A percentile compares a stretch with the other conserved stretches of the same genome.
phyloP scores from a whole-genome alignment of 2,113 vertebrate species.

The Shinisaurus crocodilurus region DNA sequence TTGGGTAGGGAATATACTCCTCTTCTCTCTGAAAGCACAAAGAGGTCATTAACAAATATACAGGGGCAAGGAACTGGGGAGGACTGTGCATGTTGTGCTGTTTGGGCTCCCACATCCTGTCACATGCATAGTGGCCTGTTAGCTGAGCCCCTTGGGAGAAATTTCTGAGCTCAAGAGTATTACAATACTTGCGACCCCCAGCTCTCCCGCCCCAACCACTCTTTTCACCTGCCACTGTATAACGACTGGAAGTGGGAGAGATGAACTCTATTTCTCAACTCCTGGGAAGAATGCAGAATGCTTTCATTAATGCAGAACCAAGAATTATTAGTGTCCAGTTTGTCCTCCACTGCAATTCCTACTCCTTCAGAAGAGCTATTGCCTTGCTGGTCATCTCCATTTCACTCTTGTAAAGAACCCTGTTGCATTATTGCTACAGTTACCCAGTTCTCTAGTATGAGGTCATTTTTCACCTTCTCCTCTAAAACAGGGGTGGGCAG shows the following conservation, averaged over 20 bases:
- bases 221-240: not conserved
- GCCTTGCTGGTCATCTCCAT: not conserved
- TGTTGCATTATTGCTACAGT: not conserved
- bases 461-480: too few species aligned
- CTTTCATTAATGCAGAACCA: not conserved
- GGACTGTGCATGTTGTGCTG: not conserved
- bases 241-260: not conserved
- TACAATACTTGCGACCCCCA: not conserved
- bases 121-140: too few species aligned
- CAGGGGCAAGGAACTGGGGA: not conserved
- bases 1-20: constrained; percentile 73
- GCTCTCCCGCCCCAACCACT: not conserved
- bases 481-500: too few species aligned
- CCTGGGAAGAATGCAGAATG: not conserved
- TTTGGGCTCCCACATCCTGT: not conserved
- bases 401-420: not conserved
- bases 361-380: not conserved
- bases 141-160: not conserved
- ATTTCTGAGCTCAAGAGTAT: not conserved
- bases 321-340: not conserved
- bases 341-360: not conserved
- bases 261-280: not conserved
- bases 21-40: constrained; percentile 71
- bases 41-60: constrained; percentile 43
- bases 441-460: not conserved